Evolutionary conservation across 2,113 vertebrate genomes (phyloP), one percentile per base, ranked within the genome.

Genomic region (Benitochromis conjunctus): DNA sequence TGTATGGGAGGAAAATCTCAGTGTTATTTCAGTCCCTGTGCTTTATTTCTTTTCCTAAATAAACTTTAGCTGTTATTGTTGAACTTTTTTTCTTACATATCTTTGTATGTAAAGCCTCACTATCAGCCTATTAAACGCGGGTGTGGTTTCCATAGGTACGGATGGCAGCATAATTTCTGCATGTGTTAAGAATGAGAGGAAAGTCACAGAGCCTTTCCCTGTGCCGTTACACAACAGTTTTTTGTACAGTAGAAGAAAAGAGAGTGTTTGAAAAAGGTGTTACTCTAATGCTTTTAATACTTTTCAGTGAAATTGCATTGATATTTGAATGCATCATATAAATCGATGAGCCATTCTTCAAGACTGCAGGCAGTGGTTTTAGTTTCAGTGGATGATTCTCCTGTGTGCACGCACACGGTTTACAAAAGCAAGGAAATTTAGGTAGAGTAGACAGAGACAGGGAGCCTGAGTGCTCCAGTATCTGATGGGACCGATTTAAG

Each of bases 401-500:
- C 48, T 83, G 84, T 82, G 29, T 64, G 34, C 60, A 64, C 0
- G 3, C 87, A 38, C 64, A 31, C 58, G 16, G 9, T 76, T 74
- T 74, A 51, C 69, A 90, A 87, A 88, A 71, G 83, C 57, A 7
- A 51, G 24, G 80, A 53, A 56, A 80, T 76, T 89, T n/a, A 78
- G 78, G 24, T 66, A 60, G 58, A 57, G 43, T 2, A 82, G 41
- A 81, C 19, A 41, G 71, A 78, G 82, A 88, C 57, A 58, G 38
- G 26, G 83, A 92, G 86, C 74, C 85, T 79, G 89, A 91, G 92
- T 79, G 89, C 90, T 86, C 69, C 19, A 1, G 53, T 94, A 94
- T 93, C 93, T 94, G 92, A 94, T 93, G 54, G 94, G 91, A 92
- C 31, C 7, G 79, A 87, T 86, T 83, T 85, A 77, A 81, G 54